Conservation (phyloP, 2,888 invertebrate genomes). For the Pristionchus maxplancki region DNA sequence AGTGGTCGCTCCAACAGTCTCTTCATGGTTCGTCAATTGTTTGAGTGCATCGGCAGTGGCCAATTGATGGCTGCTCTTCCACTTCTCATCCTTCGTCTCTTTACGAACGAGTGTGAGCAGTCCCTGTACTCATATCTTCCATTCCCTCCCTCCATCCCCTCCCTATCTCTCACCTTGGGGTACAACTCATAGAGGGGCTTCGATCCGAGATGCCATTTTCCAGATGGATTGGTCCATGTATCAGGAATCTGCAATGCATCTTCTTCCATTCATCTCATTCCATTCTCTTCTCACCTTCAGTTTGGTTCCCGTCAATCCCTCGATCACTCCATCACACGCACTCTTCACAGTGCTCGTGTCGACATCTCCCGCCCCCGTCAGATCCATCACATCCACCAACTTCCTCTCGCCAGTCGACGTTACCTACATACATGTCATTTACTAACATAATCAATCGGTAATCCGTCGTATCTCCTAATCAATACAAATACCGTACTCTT, state of each 20-base stretch:
- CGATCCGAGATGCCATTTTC: conserved; percentile 90
- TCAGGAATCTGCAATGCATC: conserved; percentile 84
- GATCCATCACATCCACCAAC: conserved; percentile 94
- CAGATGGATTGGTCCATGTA: conserved; percentile 88
- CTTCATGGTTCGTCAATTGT: conserved; percentile 85
- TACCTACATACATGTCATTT: conserved; percentile 82
- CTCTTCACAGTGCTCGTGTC: conserved; percentile 88
- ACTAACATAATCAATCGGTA: neutral
- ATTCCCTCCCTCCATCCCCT: neutral
- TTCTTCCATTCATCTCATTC: too few species aligned
- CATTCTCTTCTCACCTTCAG: conserved; percentile 85
- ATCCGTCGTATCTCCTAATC: neutral
- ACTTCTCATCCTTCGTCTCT: conserved; percentile 87
- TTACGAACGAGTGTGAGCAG: conserved; percentile 79
- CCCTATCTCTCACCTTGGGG: conserved; percentile 83
- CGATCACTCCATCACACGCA: conserved; percentile 84
- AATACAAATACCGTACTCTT: neutral
- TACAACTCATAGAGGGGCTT: conserved; percentile 91
- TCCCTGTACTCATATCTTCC: neutral
- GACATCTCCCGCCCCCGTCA: conserved; percentile 97
- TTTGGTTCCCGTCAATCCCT: conserved; percentile 89
- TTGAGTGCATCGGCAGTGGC: conserved; percentile 87
- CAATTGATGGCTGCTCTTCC: conserved; percentile 89
- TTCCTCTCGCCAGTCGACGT: conserved; percentile 92
- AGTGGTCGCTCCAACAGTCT: conserved; percentile 69